Evolutionary conservation across 1,140 invertebrate genomes (phyloP).

Genomic region (Plodia interpunctella): DNA sequence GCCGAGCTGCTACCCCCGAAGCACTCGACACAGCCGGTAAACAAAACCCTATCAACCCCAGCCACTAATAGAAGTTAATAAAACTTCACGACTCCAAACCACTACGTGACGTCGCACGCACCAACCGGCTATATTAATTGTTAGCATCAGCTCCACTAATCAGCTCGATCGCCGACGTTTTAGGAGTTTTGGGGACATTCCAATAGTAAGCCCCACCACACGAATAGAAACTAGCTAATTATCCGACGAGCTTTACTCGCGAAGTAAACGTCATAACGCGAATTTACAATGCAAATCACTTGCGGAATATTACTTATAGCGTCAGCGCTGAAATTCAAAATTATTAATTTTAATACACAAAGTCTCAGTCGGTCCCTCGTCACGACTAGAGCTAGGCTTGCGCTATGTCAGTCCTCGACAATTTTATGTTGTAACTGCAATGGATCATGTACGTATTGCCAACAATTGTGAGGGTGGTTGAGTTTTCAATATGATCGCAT

Average conservation of each 20-base stretch:
- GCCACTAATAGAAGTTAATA: conserved; percentile 13
- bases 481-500: conserved; percentile 22
- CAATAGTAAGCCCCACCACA: conserved; percentile 39
- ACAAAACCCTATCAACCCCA: conserved; percentile 37
- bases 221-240: conserved; percentile 76
- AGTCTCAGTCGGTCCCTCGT: conserved; percentile 66
- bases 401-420: conserved; percentile 40
- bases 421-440: conserved; percentile 32
- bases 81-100: conserved; percentile 13
- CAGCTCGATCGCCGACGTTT: conserved; percentile 13
- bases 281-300: conserved; percentile 76
- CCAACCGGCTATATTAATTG: conserved; percentile 15
- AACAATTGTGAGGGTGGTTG: conserved; percentile 9
- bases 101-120: conserved; percentile 29
- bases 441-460: conserved; percentile 68
- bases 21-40: conserved; percentile 44
- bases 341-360: conserved; percentile 73
- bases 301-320: conserved; percentile 72
- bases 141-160: conserved; percentile 19
- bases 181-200: conserved; percentile 50
- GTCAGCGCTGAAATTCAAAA: conserved; percentile 71
- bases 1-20: conserved; percentile 48
- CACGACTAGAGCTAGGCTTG: conserved; percentile 59
- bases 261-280: conserved; percentile 61
- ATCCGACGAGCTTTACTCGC: conserved; percentile 66